Evolutionary conservation across 2,113 vertebrate species (phyloP).

Genomic region (Pedionomus torquatus): DNA sequence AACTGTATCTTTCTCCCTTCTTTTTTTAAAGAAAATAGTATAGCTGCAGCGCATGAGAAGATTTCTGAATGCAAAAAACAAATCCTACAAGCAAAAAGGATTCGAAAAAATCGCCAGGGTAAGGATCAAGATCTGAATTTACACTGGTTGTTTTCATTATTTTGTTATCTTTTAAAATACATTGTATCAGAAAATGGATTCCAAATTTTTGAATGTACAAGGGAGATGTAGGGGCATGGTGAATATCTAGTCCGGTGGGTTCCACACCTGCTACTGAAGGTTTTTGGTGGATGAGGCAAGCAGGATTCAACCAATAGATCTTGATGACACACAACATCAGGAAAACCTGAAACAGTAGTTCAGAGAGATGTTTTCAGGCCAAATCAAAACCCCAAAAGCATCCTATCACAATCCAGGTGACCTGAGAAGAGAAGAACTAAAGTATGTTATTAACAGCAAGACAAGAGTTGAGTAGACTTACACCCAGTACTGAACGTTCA

Average conservation of each 20-base stretch:
- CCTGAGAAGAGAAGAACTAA: neutral
- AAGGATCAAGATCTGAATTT: neutral
- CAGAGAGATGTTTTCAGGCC: neutral
- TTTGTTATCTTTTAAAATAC: neutral
- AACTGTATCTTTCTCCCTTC: neutral
- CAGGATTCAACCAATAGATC: neutral
- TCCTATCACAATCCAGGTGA: neutral
- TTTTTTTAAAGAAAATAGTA: slow-evolving; percentile 84
- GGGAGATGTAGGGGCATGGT: neutral
- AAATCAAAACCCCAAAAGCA: neutral
- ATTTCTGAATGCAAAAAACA: slow-evolving; percentile 98
- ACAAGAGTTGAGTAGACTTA: neutral
- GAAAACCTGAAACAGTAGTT: neutral
- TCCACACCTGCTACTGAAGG: neutral
- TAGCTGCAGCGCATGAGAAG: slow-evolving; percentile 94
- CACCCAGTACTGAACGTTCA: neutral
- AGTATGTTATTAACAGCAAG: neutral
- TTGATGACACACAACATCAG: neutral
- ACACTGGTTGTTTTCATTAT: neutral
- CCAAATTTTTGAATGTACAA: neutral
- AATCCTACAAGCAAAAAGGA: slow-evolving; percentile 95
- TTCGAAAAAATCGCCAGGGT: slow-evolving; percentile 98
- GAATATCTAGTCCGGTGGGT: neutral
- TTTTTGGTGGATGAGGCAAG: neutral
- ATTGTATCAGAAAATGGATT: neutral